These are phyloP conservation scores for Corvus moneduloides DNA, from an alignment of 2,113 vertebrate species.

Conservation along the genomic window DNA sequence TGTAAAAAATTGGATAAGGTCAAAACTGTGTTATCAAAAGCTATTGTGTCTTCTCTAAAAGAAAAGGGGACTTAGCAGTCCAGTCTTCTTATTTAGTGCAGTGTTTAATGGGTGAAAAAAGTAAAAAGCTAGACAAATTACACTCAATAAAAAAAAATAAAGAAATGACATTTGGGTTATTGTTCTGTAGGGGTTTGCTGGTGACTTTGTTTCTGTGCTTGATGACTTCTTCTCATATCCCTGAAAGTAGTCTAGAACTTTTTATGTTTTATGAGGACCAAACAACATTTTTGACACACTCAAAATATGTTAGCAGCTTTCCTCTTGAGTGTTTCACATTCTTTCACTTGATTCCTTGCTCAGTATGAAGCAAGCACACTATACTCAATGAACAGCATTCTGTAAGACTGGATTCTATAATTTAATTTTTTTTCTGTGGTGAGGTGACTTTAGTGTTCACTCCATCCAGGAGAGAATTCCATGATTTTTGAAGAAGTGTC, in stretches of 20 bases:
- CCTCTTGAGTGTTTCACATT: neutral
- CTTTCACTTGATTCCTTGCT: neutral
- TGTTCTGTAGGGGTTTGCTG: neutral
- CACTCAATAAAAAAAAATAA: neutral
- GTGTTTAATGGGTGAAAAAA: neutral
- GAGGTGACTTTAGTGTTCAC: neutral
- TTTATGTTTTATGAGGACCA: neutral
- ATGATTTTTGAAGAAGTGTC: neutral
- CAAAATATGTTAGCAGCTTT: neutral
- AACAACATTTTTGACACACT: neutral
- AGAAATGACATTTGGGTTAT: neutral
- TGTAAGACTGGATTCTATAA: neutral
- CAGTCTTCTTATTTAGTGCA: neutral
- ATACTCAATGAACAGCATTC: neutral
- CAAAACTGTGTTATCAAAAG: slow-evolving; percentile 12
- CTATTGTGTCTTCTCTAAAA: neutral
- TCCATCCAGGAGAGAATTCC: neutral
- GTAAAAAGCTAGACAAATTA: neutral
- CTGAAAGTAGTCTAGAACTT: neutral
- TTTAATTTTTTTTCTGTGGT: neutral
- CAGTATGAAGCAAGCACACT: neutral
- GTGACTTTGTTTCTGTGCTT: neutral
- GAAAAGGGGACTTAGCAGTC: neutral
- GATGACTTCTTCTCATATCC: neutral
- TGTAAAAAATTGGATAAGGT: slow-evolving; percentile 44